phyloP scores from a whole-genome alignment of 2,888 invertebrate genomes.

The Paralinhomoeus sp. region DNA sequence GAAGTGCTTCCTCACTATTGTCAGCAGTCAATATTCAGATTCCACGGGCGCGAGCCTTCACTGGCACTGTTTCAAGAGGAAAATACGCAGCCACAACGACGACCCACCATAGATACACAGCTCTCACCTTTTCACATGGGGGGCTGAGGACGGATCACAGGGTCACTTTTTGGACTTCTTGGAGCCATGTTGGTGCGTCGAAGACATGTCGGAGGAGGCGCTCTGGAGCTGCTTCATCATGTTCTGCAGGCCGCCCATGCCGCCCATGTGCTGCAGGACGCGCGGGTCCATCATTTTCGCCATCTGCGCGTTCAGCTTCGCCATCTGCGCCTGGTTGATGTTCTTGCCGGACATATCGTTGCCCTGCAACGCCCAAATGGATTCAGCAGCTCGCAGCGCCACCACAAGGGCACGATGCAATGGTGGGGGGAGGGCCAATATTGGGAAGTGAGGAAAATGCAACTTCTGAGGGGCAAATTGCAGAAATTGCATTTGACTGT shows the following conservation, averaged over 20 bases:
- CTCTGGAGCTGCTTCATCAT: constrained; percentile 81
- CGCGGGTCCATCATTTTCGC: constrained; percentile 99
- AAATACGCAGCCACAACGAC: too few relatives aligned
- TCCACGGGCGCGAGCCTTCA: too few relatives aligned
- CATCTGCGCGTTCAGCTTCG: constrained; percentile 96
- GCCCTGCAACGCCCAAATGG: too few relatives aligned
- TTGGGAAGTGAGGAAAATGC: not conserved
- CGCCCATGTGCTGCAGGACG: constrained; percentile 74
- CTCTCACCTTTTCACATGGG: too few relatives aligned
- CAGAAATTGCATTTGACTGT: not conserved
- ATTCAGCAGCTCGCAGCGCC: too few relatives aligned
- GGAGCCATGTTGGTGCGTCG: too few relatives aligned
- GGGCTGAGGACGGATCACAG: too few relatives aligned
- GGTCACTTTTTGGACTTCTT: not conserved
- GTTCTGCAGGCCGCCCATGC: constrained; percentile 52
- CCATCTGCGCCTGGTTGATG: constrained; percentile 94
- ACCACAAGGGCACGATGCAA: not conserved
- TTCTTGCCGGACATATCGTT: constrained; percentile 89
- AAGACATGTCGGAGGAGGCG: constrained; percentile 14
- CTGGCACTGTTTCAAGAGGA: too few relatives aligned
- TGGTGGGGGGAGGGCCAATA: not conserved
- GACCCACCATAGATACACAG: too few relatives aligned
- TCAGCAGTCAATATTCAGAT: too few relatives aligned
- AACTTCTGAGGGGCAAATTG: not conserved
- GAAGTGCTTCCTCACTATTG: too few relatives aligned